A percentile compares a stretch with the other conserved stretches of the same genome.
phyloP scores from a whole-genome alignment of 1,140 invertebrate genomes.

The Phocides pigmalion region DNA sequence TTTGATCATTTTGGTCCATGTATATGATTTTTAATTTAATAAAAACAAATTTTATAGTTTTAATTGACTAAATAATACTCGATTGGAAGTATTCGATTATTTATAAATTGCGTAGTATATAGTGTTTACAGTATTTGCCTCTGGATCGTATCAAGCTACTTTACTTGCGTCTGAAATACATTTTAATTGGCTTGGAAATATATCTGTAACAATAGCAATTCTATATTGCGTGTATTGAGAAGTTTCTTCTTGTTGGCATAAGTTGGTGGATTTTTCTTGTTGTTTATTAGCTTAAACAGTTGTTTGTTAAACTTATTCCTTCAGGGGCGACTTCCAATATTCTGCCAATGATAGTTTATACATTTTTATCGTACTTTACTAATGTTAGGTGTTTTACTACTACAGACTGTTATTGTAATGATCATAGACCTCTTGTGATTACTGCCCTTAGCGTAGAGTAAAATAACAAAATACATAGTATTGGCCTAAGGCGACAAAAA shows the following conservation, averaged over 20 bases:
- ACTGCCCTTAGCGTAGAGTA: constrained; percentile 39
- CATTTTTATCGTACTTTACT: constrained; percentile 7
- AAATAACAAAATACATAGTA: constrained; percentile 35
- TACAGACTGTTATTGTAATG: constrained; percentile 41
- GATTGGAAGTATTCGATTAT: constrained; percentile 5
- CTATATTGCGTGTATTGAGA: background rate
- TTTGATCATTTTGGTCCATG: constrained; percentile 9
- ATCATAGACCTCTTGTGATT: constrained; percentile 40
- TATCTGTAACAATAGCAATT: background rate
- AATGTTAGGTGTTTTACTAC: constrained; percentile 12
- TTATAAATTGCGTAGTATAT: constrained; percentile 13
- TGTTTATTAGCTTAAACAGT: background rate
- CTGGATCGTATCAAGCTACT: background rate
- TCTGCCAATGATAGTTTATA: constrained; percentile 14
- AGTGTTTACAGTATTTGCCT: background rate
- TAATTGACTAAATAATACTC: constrained; percentile 8
- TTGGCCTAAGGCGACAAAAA: constrained; percentile 40
- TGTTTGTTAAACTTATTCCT: constrained; percentile 4
- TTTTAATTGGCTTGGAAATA: background rate
- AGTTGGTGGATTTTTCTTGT: background rate
- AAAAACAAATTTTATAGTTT: too few species aligned
- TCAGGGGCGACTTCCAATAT: constrained; percentile 10
- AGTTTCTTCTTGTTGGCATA: background rate
- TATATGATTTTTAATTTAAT: too few species aligned
- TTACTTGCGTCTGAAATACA: background rate